Base-by-base conservation (phyloP, 2,888 invertebrate species). In the Rambutsinella grinnellia region DNA sequence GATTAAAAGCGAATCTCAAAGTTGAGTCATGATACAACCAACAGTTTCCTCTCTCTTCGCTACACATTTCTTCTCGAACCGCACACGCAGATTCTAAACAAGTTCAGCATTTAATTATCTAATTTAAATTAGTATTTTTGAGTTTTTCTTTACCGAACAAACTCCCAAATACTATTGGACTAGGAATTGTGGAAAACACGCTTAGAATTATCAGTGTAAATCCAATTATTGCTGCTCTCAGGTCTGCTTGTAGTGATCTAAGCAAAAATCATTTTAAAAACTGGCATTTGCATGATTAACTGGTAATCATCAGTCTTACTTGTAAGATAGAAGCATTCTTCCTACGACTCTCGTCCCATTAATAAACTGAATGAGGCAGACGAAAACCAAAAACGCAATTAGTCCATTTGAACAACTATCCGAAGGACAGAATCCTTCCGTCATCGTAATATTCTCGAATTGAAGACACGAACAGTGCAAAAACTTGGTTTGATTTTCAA, bases 161-260 rank as follows among this genome's bases (percentile, higher is more conserved):
- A 10, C 90, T 89, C 0, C 93, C 93, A 84, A 92, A 93, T 47
- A 92, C 87, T 65, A 93, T 90, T 0, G 92, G 92, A 2, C 91
- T 92, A 0, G 93, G 93, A 76, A 92, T 92, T 61, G 92, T 86
- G 0, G 90, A 90, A 82, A 91, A 89, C 28, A 91, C 81, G 63
- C 91, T 91, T 57, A 91, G 85, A 84, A 91, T 86, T 86, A 90
- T 89, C 0, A 91, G 86, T 0, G 90, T 88, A 21, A 91, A 86
- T 19, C 91, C 91, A 85, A 91, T 90, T 0, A 91, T 90, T 82
- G 91, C 89, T 8, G 91, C 89, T 85, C 91, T 91, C 81, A 91
- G 91, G 79, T 88, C 87, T 0, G 87, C 87, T 5, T 89, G 87
- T 5, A 92, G 90, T 66, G 90, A 88, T 78, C 91, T 90, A n/a